A percentile compares a stretch with the other conserved stretches of the same genome.
These are phyloP conservation scores for Ischnura elegans DNA, from an alignment of 2,888 invertebrate genomes.

Conservation along the genomic window DNA sequence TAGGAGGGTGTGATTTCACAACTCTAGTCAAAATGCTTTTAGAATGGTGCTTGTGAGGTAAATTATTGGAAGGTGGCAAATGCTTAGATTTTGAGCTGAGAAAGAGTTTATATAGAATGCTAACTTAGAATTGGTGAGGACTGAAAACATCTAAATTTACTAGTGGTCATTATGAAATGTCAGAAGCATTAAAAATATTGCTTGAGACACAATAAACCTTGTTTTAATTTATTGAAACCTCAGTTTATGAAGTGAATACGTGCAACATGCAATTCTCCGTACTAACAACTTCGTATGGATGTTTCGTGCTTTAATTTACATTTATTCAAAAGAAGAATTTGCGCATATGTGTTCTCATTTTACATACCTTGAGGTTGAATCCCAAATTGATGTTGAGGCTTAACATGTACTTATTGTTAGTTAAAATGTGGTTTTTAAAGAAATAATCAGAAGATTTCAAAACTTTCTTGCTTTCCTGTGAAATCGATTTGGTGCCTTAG, in stretches of 20 bases:
- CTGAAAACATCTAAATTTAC: conserved; percentile 55
- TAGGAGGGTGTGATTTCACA: conserved; percentile 46
- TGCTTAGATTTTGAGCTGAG: conserved; percentile 38
- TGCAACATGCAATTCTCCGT: not conserved
- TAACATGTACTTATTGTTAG: too few relatives aligned
- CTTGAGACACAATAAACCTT: conserved; percentile 49
- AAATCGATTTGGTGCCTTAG: too few relatives aligned
- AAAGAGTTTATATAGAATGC: conserved; percentile 51
- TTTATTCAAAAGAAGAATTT: too few relatives aligned
- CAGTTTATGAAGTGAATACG: not conserved
- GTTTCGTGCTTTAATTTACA: not conserved
- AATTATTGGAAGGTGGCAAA: conserved; percentile 34
- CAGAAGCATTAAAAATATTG: conserved; percentile 61
- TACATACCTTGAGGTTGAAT: too few relatives aligned
- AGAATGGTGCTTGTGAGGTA: conserved; percentile 60
- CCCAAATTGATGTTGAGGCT: too few relatives aligned
- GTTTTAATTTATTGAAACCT: conserved; percentile 16
- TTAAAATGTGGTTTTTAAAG: too few relatives aligned
- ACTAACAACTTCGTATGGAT: not conserved
- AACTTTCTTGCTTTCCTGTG: too few relatives aligned
- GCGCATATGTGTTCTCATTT: too few relatives aligned
- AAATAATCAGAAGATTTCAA: too few relatives aligned
- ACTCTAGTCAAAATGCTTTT: conserved; percentile 34
- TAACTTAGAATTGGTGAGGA: conserved; percentile 51
- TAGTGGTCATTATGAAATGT: conserved; percentile 59